Evolutionary conservation across 2,113 vertebrate species (phyloP), one percentile per base, ranked within the genome.

Genomic region (Dunckerocampus dactyliophorus): DNA sequence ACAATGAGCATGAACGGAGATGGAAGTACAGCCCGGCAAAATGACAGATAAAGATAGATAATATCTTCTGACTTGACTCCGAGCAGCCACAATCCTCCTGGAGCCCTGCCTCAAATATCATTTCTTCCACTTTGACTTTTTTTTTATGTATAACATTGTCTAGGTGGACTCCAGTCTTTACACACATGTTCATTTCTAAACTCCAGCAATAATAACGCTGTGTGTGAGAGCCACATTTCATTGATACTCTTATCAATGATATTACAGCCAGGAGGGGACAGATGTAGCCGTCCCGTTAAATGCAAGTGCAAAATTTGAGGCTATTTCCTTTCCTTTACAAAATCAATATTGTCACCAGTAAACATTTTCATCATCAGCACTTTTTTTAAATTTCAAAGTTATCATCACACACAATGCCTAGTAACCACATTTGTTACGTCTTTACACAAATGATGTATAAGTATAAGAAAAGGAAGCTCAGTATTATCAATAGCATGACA

Each of bases 391-490:
- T 84, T 74, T 65, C 50, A 79, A 60, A 77, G 62, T 79, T 65
- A 62, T 72, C 31, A 67, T 72, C 52, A 81, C 84, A 83, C 11
- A 72, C 51, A 84, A 83, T 50, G 65, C 56, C 66, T 39, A 55
- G 46, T 49, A 72, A 48, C 75, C 65, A 72, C 59, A 55, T 34
- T 56, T 53, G 28, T 68, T 71, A 73, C 63, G 71, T 52, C 59
- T 82, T 74, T 83, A 83, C 75, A 84, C 75, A 80, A 83, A 83
- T 60, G 71, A 79, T 72, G 62, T 68, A 79, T 60, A 52, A 65
- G 59, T 54, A 74, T 47, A 58, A 60, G 24, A 13, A 82, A 72
- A 42, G 3, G 39, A 42, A 13, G 39, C 68, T 78, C 47, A 49
- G 77, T 79, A 81, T 48, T 78, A 76, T 71, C 77, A 46, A 51